Evolutionary conservation across 2,888 invertebrate species (phyloP), one percentile per base, ranked within the genome.

Genomic region (Linnaemya vulpina): DNA sequence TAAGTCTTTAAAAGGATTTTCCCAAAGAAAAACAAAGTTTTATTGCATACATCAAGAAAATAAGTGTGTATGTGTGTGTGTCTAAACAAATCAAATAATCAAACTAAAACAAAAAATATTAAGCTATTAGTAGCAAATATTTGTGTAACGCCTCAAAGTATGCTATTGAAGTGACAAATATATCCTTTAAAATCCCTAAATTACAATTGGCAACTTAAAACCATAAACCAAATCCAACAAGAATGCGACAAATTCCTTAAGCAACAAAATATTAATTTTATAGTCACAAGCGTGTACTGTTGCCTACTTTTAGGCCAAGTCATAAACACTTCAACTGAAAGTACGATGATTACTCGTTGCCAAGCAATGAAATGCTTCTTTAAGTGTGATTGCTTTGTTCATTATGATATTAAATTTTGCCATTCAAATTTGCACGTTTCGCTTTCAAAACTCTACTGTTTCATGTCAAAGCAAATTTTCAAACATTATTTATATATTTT

Each of bases 381-480:
- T 22, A 22, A 65, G 25, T 46, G 30, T 15, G 13, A n/a, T 5
- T 46, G 1, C 38, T 13, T 40, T 62, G 17, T 11, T 49, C n/a
- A 25, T 25, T 65, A 25, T 10, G 30, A 1, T 40, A 30, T 55
- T 8, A 75, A 51, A 25, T 53, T 55, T 8, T 53, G 30, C 38
- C 5, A n/a, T 46, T 38, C 51, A 40, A 53, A 63, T 63, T 43
- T 35, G 43, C 25, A 40, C 63, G 35, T 20, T 38, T 22, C 53
- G 38, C 74, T 49, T 15, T 40, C n/a, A 30, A 53, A 67, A 15
- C 4, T 35, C 9, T 49, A 11, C n/a, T 49, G 25, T 43, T 10
- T 15, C 55, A 35, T 49, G 13, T 62, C 13, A 51, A n/a, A 73
- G n/a, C n/a, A 49, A 49, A 46, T 51, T 62, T 55, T 53, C 3